A percentile compares a stretch with the other conserved stretches of the same genome.
Conservation (phyloP, 2,888 invertebrate species). For the Perdita meconis region DNA sequence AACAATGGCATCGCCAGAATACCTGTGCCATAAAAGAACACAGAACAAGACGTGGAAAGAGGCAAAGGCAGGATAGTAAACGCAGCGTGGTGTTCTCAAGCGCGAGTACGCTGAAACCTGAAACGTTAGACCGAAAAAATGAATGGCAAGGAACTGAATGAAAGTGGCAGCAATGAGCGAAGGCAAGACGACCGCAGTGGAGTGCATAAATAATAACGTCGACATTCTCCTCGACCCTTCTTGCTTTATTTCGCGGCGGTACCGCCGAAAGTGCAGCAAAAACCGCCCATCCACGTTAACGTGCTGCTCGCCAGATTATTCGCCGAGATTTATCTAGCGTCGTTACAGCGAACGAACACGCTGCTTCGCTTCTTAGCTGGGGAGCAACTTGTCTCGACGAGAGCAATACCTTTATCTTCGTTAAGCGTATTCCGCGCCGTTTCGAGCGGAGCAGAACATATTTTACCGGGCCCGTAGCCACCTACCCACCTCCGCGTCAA, state of each 20-base stretch:
- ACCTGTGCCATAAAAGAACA: no score
- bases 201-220: slow-evolving; percentile 7
- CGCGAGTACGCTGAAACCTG: no score
- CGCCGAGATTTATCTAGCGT: slow-evolving; percentile 34
- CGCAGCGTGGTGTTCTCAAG: no score
- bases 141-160: background rate
- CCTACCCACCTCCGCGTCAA: background rate
- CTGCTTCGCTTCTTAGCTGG: slow-evolving; percentile 1
- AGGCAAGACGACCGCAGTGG: background rate
- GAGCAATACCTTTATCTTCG: slow-evolving; percentile 43
- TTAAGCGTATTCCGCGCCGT: slow-evolving; percentile 28
- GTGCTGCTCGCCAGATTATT: slow-evolving; percentile 21
- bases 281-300: slow-evolving; percentile 15
- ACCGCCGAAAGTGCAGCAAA: slow-evolving; percentile 5
- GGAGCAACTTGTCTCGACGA: slow-evolving; percentile 28
- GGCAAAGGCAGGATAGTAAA: no score
- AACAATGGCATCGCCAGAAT: no score
- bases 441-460: slow-evolving; percentile 22
- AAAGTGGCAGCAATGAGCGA: background rate
- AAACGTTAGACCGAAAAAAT: background rate
- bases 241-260: slow-evolving; percentile 4
- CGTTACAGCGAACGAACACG: slow-evolving; percentile 30
- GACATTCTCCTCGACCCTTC: background rate
- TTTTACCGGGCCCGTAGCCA: slow-evolving; percentile 24
- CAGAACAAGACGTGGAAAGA: no score